Conservation (phyloP, 1,140 invertebrate genomes). For the Wasmannia auropunctata region DNA sequence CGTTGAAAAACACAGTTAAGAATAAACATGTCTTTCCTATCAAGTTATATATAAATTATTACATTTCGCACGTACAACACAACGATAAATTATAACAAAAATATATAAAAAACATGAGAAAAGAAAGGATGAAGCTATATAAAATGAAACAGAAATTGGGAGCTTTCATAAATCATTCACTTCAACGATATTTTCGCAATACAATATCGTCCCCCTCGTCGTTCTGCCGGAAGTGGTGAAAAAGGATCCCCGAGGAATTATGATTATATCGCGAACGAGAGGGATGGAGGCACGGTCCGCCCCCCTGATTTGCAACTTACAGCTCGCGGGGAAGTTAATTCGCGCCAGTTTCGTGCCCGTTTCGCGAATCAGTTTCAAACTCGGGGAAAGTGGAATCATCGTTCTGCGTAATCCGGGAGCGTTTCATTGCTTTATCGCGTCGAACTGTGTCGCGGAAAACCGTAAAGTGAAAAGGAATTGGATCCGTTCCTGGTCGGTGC, state of each 20-base stretch:
- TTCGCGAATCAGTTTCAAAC: slow-evolving; percentile 44
- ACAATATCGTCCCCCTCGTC: slow-evolving; percentile 6
- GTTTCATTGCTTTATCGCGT: slow-evolving; percentile 20
- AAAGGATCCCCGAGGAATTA: slow-evolving; percentile 8
- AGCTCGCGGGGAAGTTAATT: slow-evolving; percentile 35
- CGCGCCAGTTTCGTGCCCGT: slow-evolving; percentile 39
- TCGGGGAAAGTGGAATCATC: slow-evolving; percentile 50
- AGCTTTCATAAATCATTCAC: slow-evolving; percentile 6
- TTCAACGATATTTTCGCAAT: slow-evolving; percentile 46
- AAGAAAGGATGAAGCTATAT: background rate
- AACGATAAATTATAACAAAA: background rate
- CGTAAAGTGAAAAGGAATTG: slow-evolving; percentile 10
- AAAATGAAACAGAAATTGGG: background rate
- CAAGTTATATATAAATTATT: background rate
- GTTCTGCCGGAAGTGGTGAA: slow-evolving; percentile 13
- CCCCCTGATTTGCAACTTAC: slow-evolving; percentile 35
- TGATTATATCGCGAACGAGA: slow-evolving; percentile 27
- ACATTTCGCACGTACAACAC: background rate
- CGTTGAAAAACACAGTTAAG: background rate
- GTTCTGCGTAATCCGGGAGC: slow-evolving; percentile 35
- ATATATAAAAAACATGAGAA: background rate
- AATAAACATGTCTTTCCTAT: background rate
- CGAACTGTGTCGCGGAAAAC: background rate
- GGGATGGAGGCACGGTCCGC: background rate
- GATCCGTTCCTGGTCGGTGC: background rate